Conservation (phyloP, 2,888 invertebrate genomes). For the Norana najaformis region DNA sequence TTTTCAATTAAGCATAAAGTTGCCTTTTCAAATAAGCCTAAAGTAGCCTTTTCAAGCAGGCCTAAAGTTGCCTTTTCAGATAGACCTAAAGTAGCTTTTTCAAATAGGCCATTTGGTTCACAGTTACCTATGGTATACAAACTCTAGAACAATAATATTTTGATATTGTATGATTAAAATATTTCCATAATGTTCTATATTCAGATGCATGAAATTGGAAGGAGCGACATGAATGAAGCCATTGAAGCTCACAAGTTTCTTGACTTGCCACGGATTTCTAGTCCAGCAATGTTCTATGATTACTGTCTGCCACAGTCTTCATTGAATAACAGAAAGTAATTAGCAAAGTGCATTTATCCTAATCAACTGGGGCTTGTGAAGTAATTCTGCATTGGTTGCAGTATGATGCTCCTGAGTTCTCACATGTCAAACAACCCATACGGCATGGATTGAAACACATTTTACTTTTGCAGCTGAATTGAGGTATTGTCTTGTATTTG, state of each 20-base stretch:
- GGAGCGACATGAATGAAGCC: slow-evolving; percentile 82
- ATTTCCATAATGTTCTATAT: slow-evolving; percentile 8
- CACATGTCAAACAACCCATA: background rate
- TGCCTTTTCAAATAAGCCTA: background rate
- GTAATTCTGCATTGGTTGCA: background rate
- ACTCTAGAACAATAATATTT: background rate
- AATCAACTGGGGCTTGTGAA: background rate
- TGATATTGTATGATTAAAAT: background rate
- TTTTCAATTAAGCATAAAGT: background rate
- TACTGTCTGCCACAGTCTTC: slow-evolving; percentile 70
- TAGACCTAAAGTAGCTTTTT: background rate
- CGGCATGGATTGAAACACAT: too few species aligned
- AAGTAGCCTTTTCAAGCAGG: background rate
- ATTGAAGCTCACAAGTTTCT: slow-evolving; percentile 86
- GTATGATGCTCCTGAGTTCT: background rate
- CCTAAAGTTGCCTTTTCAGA: background rate
- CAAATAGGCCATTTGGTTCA: background rate
- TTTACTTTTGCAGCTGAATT: too few species aligned
- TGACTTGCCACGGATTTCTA: slow-evolving; percentile 83
- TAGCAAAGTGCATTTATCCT: background rate
- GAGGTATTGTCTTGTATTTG: too few species aligned
- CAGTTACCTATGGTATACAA: background rate
- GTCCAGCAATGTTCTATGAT: slow-evolving; percentile 81
- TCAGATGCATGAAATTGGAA: slow-evolving; percentile 82
- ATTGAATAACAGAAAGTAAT: slow-evolving; percentile 51